These are phyloP conservation scores for Coregonus suidteri DNA, from an alignment of 2,797 vertebrate species.

Conservation along the genomic window DNA sequence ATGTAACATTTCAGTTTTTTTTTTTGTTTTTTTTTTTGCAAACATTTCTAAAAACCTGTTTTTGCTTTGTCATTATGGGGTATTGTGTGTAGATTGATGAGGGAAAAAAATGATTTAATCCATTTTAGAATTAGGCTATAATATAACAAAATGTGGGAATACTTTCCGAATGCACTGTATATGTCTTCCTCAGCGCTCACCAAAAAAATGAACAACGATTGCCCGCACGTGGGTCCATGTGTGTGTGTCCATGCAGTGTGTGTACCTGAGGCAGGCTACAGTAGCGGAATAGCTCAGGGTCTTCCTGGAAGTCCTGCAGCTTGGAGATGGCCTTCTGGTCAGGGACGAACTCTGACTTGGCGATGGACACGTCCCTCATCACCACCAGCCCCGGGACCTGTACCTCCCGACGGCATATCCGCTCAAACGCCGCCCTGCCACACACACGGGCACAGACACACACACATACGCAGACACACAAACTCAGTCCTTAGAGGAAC, in stretches of 20 bases:
- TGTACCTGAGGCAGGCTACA: slow-evolving; percentile 86
- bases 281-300: slow-evolving; percentile 87
- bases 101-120: no score
- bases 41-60: no score
- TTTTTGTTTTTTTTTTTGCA: no score
- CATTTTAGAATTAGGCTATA: no score
- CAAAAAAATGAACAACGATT: no score
- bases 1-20: no score
- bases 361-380: slow-evolving; percentile 82
- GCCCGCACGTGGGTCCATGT: neutral
- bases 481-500: neutral
- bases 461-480: neutral
- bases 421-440: slow-evolving; percentile 81
- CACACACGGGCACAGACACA: slow-evolving; percentile 13
- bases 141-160: no score
- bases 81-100: no score
- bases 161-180: no score
- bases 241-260: neutral
- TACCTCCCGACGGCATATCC: slow-evolving; percentile 81
- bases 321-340: slow-evolving; percentile 81
- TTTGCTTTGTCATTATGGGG: no score
- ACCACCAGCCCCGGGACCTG: slow-evolving; percentile 67
- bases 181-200: no score
- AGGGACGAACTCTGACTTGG: slow-evolving; percentile 70
- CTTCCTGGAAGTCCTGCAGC: slow-evolving; percentile 87